A percentile compares a stretch with the other conserved stretches of the same genome.
phyloP scores from a whole-genome alignment of 2,797 vertebrate genomes.

The Poeciliopsis gracilis region DNA sequence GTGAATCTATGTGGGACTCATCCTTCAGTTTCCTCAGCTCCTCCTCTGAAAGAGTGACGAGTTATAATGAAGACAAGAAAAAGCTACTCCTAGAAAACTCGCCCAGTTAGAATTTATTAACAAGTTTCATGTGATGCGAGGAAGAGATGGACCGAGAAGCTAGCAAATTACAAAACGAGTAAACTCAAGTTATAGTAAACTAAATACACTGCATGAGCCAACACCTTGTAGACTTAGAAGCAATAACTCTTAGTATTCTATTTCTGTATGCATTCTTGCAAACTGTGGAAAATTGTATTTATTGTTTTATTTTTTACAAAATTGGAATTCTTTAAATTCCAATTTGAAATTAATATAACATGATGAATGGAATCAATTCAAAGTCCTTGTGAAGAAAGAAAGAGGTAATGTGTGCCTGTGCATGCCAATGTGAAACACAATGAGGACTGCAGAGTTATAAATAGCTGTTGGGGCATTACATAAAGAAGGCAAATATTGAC shows the following conservation, averaged over 20 bases:
- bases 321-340: neutral
- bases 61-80: neutral
- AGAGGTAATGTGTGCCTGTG: neutral
- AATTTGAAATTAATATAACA: neutral
- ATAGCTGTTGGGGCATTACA: slow-evolving; percentile 43
- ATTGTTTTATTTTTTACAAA: neutral
- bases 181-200: neutral
- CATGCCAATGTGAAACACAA: slow-evolving; percentile 12
- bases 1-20: slow-evolving; percentile 86
- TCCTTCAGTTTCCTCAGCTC: slow-evolving; percentile 93
- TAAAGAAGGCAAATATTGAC: slow-evolving; percentile 53
- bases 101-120: neutral
- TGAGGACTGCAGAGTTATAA: slow-evolving; percentile 43
- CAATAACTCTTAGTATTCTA: neutral
- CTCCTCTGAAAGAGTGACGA: slow-evolving; percentile 84
- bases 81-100: neutral
- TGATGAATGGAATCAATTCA: neutral
- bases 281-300: neutral
- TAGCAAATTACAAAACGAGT: neutral
- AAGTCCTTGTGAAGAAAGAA: neutral
- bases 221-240: neutral
- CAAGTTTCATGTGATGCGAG: neutral
- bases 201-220: neutral
- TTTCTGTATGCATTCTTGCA: neutral
- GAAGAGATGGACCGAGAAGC: neutral